Conservation (phyloP, 1,140 invertebrate species). For the Popillia japonica region DNA sequence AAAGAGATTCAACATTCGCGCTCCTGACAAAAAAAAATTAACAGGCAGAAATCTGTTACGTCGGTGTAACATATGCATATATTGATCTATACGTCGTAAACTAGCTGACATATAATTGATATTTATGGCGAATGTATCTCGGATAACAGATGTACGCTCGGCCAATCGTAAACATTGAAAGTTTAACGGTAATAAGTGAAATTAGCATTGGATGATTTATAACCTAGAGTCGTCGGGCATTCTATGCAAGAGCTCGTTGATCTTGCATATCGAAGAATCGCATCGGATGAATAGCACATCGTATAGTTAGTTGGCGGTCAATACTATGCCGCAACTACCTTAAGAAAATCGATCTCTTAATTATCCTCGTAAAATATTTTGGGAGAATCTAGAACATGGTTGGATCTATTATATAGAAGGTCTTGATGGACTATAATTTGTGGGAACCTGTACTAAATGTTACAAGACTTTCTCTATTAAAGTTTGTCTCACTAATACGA, state of each 20-base stretch:
- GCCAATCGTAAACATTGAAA: constrained; percentile 27
- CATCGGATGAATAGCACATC: no score
- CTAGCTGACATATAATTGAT: constrained; percentile 26
- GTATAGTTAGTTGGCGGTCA: no score
- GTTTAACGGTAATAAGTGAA: constrained; percentile 35
- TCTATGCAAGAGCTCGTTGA: background rate
- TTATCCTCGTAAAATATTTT: no score
- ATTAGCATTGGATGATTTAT: constrained; percentile 26
- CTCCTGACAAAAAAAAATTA: background rate
- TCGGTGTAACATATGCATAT: background rate
- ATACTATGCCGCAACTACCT: no score
- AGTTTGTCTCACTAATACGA: no score
- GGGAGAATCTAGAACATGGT: no score
- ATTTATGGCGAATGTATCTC: background rate
- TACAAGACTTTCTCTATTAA: no score
- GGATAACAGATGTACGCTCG: background rate
- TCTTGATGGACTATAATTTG: no score
- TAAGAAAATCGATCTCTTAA: no score
- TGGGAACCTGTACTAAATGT: no score
- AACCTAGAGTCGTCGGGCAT: background rate
- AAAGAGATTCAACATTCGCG: constrained; percentile 2
- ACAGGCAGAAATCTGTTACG: background rate
- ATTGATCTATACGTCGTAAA: constrained; percentile 16
- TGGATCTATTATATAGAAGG: no score
- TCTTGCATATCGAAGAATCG: no score